These are phyloP conservation scores for Junco hyemalis DNA, from an alignment of 2,113 vertebrate genomes.

Conservation along the genomic window DNA sequence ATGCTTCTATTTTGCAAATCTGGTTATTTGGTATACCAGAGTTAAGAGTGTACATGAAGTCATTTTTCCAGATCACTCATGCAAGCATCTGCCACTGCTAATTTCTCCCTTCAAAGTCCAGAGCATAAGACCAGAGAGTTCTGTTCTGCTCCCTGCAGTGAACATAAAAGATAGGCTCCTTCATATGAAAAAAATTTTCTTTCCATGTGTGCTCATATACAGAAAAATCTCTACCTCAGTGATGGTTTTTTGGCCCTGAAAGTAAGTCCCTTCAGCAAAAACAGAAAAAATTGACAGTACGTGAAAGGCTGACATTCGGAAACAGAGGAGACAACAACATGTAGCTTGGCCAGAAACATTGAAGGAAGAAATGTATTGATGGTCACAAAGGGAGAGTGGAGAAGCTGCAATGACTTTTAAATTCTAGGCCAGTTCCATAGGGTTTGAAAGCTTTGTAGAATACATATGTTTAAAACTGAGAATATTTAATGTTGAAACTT, in stretches of 20 bases:
- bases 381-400: neutral
- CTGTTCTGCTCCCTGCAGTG: neutral
- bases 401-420: neutral
- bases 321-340: neutral
- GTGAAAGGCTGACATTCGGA: neutral
- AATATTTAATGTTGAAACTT: neutral
- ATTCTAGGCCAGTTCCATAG: neutral
- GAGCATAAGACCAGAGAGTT: neutral
- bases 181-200: neutral
- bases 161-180: neutral
- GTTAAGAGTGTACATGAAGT: neutral
- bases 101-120: neutral
- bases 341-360: neutral
- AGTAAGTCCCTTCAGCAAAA: neutral
- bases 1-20: neutral
- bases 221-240: neutral
- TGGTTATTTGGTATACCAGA: neutral
- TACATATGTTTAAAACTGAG: neutral
- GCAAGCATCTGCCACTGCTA: neutral
- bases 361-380: neutral
- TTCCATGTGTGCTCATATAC: neutral
- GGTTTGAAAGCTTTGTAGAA: neutral
- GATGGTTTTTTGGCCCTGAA: neutral
- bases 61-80: neutral
- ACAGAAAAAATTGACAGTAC: neutral